A percentile compares a stretch with the other conserved stretches of the same genome.
These are phyloP conservation scores for Wiebesia pumilae DNA, from an alignment of 1,140 invertebrate species.

Conservation along the genomic window DNA sequence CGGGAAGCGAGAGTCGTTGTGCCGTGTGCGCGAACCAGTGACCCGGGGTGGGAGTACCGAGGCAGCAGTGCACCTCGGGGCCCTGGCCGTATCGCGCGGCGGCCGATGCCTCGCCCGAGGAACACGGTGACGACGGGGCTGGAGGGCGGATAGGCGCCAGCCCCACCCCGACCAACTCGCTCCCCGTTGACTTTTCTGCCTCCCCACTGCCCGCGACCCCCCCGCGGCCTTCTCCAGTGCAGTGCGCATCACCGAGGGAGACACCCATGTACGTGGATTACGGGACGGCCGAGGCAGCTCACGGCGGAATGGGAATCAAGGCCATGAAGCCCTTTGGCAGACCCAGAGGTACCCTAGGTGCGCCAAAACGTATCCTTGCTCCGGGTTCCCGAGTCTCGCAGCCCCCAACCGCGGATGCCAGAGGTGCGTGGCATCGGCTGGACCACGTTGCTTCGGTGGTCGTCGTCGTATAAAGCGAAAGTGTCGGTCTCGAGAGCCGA, in stretches of 20 bases:
- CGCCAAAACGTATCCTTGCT: slow-evolving; percentile 44
- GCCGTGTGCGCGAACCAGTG: background rate
- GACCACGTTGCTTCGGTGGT: too few species aligned
- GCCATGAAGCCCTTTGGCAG: slow-evolving; percentile 76
- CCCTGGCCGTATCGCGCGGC: too few species aligned
- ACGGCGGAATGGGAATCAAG: slow-evolving; percentile 77
- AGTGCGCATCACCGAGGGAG: slow-evolving; percentile 35
- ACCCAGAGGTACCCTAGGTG: slow-evolving; percentile 71
- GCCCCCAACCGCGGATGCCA: background rate
- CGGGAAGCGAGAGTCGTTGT: background rate
- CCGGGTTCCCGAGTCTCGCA: background rate
- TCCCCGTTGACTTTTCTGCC: background rate
- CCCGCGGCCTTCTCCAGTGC: background rate
- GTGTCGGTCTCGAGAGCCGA: too few species aligned
- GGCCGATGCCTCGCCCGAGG: background rate
- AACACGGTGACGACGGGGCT: background rate
- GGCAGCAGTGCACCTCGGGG: background rate
- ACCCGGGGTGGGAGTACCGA: background rate
- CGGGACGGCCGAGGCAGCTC: slow-evolving; percentile 64
- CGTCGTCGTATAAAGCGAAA: too few species aligned
- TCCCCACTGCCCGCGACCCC: background rate
- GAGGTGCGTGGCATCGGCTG: too few species aligned
- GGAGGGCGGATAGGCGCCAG: slow-evolving; percentile 6
- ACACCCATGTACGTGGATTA: slow-evolving; percentile 73
- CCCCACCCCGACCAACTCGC: background rate